Evolutionary conservation across 2,888 invertebrate species (phyloP).

Genomic region (Drosophila kuntzei): DNA sequence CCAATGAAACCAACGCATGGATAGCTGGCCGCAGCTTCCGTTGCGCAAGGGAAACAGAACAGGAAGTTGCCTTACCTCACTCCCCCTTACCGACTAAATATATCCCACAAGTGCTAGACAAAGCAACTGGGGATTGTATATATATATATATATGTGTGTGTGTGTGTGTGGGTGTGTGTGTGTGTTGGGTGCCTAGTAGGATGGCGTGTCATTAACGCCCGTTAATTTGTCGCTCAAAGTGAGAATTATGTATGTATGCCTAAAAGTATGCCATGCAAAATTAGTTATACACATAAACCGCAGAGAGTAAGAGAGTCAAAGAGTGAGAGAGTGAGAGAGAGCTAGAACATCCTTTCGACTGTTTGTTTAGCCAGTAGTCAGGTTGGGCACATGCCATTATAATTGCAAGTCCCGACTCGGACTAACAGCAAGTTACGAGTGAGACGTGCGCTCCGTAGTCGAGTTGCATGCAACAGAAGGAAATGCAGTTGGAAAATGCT

Average conservation of each 20-base stretch:
- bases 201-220: slow-evolving; percentile 73
- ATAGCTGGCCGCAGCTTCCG: slow-evolving; percentile 66
- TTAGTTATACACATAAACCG: slow-evolving; percentile 60
- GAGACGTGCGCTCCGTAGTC: slow-evolving; percentile 33
- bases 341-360: slow-evolving; percentile 4
- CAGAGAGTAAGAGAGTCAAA: neutral
- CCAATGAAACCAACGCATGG: slow-evolving; percentile 23
- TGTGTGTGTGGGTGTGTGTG: slow-evolving; percentile 3
- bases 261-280: slow-evolving; percentile 66
- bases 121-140: slow-evolving; percentile 28
- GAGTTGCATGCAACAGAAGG: slow-evolving; percentile 13
- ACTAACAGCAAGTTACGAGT: slow-evolving; percentile 58
- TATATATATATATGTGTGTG: neutral
- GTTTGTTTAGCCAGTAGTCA: slow-evolving; percentile 24
- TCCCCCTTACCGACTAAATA: neutral
- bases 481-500: slow-evolving; percentile 41
- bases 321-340: neutral
- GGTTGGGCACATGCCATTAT: slow-evolving; percentile 64
- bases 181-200: slow-evolving; percentile 7
- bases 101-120: slow-evolving; percentile 52
- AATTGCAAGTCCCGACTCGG: slow-evolving; percentile 60
- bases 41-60: slow-evolving; percentile 54
- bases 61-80: slow-evolving; percentile 42
- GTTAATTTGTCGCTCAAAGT: slow-evolving; percentile 75
- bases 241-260: slow-evolving; percentile 63